These are phyloP conservation scores for Scaptomyza cyrtandrae DNA, from an alignment of 2,888 invertebrate genomes.

Conservation along the genomic window DNA sequence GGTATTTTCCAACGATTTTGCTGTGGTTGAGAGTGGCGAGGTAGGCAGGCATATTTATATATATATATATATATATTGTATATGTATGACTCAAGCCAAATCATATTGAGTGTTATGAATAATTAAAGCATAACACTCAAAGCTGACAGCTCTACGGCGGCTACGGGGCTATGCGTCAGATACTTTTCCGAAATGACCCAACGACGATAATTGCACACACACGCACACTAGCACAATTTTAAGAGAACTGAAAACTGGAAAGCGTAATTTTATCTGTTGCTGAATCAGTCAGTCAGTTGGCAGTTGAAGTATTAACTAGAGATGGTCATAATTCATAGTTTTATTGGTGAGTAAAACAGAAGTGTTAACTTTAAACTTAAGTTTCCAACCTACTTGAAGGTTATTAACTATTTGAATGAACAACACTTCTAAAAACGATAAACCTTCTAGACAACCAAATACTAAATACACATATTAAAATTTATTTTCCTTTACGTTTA, in stretches of 20 bases:
- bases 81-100: background rate
- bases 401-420: too few relatives aligned
- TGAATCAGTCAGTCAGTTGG: conserved; percentile 14
- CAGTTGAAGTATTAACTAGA: background rate
- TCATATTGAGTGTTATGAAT: conserved; percentile 37
- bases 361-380: background rate
- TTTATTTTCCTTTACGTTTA: too few relatives aligned
- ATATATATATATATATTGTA: too few relatives aligned
- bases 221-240: background rate
- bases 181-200: conserved; percentile 32
- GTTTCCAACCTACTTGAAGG: too few relatives aligned
- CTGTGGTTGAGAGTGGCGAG: conserved; percentile 21
- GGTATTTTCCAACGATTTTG: conserved; percentile 37
- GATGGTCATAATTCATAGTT: background rate
- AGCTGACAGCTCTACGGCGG: conserved; percentile 16
- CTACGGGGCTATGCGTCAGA: conserved; percentile 52
- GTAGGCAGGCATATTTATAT: background rate
- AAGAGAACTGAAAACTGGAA: conserved; percentile 14
- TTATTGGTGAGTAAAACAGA: background rate
- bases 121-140: conserved; percentile 49
- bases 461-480: too few relatives aligned
- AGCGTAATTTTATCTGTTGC: conserved; percentile 31
- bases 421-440: too few relatives aligned
- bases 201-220: conserved; percentile 26
- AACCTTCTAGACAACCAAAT: too few relatives aligned